Base-by-base conservation (phyloP, 2,797 vertebrate species). In the Hypotaenidia okinawae region DNA sequence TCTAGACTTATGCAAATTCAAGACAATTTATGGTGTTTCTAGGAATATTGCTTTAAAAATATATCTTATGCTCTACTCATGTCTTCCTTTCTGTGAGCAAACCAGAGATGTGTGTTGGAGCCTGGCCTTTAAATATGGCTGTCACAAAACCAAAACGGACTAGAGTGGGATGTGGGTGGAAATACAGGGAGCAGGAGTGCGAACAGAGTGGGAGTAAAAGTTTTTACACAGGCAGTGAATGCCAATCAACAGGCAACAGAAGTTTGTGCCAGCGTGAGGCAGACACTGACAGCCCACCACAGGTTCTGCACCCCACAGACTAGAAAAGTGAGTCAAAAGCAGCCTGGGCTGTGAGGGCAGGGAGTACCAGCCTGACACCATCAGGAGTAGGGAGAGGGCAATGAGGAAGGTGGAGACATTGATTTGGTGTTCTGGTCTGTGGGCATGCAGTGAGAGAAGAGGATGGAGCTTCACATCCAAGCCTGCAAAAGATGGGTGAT, bases 281-380 rank as follows among this genome's bases (percentile, higher is more conserved):
- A 78, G 51, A 33, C 0, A 0, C 0, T 79, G 19, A 16, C 49
- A 54, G 24, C 15, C 17, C 62, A 21, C 5, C 2, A 0, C 9
- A 62, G 16, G 30, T 24, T 72, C 58, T 58, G 70, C 33, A 30
- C 30, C 69, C 30, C 41, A 66, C 32, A 45, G 37, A 35, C 49
- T 51, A 55, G 45, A 49, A 63, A 82, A 24, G 9, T 15, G 16
- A 90, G 51, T 33, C 63, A 84, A 84, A 66, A 82, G 64, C 52
- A 77, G 9, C 5, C 0, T 0, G 39, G 59, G 19, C 11, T 23
- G 7, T 47, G 52, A 35, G 85, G 10, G 55, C 18, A 58, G 51
- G 13, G 24, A 68, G 2, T 45, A 39, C 21, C 37, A 58, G 35
- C 5, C 9, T 45, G 23, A 81, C 17, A 25, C 7, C 75, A 33